Percentiles rank a stretch among this genome's conserved stretches.
Evolutionary conservation across 2,113 vertebrate species (phyloP).

Genomic region (Dasyornis broadbenti): DNA sequence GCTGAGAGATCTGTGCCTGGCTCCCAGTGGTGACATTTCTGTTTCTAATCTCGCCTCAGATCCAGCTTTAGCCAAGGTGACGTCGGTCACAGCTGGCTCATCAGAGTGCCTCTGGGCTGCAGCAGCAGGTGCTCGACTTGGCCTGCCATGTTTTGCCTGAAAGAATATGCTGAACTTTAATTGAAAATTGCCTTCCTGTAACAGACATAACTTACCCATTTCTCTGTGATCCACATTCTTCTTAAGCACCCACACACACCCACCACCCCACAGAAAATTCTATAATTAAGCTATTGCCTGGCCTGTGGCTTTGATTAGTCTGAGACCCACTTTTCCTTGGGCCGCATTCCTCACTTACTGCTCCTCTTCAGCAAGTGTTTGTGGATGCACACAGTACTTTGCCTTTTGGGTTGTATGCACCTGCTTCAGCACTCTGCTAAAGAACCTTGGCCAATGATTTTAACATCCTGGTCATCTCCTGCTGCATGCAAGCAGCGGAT

Average conservation of each 20-base stretch:
- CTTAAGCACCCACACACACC: rapidly evolving
- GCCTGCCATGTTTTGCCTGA: background rate
- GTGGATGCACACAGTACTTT: rapidly evolving
- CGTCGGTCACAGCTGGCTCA: background rate
- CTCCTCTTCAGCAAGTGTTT: background rate
- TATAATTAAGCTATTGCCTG: background rate
- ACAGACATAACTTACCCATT: background rate
- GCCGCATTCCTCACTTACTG: rapidly evolving
- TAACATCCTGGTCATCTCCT: background rate
- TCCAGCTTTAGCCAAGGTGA: background rate
- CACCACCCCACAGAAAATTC: background rate
- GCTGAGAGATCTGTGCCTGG: background rate
- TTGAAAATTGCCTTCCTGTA: background rate
- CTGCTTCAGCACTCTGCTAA: background rate
- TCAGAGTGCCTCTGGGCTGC: background rate
- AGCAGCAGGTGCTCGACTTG: background rate
- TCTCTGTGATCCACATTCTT: background rate
- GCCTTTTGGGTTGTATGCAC: rapidly evolving
- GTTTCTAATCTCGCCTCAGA: background rate
- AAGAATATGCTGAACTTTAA: background rate
- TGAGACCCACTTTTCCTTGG: background rate
- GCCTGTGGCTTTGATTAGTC: background rate
- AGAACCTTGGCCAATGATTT: background rate
- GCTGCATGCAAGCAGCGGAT: background rate
- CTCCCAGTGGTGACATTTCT: background rate